A percentile compares a stretch with the other conserved stretches of the same genome.
Evolutionary conservation across 2,113 vertebrate species (phyloP).

Genomic region (Mola mola): DNA sequence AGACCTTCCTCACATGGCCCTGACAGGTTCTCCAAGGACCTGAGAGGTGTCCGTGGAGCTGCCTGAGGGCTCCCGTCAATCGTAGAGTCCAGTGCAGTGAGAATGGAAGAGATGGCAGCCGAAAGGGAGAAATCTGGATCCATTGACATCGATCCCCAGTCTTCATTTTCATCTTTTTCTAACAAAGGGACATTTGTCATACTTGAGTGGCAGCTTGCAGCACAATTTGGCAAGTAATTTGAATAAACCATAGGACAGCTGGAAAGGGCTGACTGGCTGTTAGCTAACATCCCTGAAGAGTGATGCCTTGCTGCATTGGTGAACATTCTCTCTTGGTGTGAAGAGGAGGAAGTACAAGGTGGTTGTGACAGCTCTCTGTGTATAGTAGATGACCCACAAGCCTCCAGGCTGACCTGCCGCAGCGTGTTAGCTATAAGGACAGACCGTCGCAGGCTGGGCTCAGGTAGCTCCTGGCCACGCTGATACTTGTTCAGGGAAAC

Average conservation of each 20-base stretch:
- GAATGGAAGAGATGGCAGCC: slow-evolving; percentile 79
- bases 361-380: neutral
- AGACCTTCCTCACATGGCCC: slow-evolving; percentile 17
- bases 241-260: slow-evolving; percentile 1
- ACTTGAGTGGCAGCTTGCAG: neutral
- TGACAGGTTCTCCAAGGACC: slow-evolving; percentile 74
- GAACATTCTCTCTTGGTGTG: neutral
- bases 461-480: slow-evolving; percentile 73
- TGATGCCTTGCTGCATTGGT: neutral
- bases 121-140: slow-evolving; percentile 76
- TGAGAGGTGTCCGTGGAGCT: slow-evolving; percentile 59
- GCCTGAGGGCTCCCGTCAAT: slow-evolving; percentile 67
- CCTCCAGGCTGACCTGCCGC: slow-evolving; percentile 75
- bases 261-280: neutral
- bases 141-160: slow-evolving; percentile 65
- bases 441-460: slow-evolving; percentile 81
- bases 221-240: neutral
- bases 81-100: slow-evolving; percentile 82
- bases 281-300: neutral
- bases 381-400: neutral
- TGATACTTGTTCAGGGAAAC: slow-evolving; percentile 86
- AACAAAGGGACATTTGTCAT: slow-evolving; percentile 6
- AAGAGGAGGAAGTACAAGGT: slow-evolving; percentile 4
- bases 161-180: slow-evolving; percentile 68
- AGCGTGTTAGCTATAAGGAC: slow-evolving; percentile 88